Evolutionary conservation across 1,140 invertebrate genomes (phyloP), one percentile per base, ranked within the genome.

Genomic region (Plectrocnemia conspersa): DNA sequence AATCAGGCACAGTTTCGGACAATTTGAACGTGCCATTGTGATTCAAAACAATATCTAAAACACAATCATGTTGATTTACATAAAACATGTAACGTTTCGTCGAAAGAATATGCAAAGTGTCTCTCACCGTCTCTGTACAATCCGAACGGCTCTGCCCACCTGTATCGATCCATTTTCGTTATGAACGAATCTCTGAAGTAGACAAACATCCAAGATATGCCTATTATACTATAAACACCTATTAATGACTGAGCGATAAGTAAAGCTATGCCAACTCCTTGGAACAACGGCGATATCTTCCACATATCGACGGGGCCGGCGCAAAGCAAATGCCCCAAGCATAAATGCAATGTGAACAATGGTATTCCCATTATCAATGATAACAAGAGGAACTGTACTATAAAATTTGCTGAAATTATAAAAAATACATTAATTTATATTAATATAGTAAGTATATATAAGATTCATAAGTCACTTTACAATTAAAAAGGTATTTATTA

Each of bases 181-280:
- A 91, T 88, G 64, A 93, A 93, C 2, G 89, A 89, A 70, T 94
- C 91, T 58, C 90, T 78, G 63, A 82, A 88, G 70, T 91, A 95
- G 40, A 92, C 82, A 64, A 93, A 86, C 72, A 94, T 82, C 91
- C 91, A 95, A 5, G 89, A 89, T 10, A 93, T 76, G 2, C 88
- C 88, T 9, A 93, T 82, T 38, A 90, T 85, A 64, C 86, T 90
- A 70, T 93, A 94, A 56, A 93, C 81, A 24, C 90, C 89, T 47
- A 91, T 81, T 19, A 92, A 75, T 4, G 84, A 84, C 69, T 93
- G 89, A 1, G 84, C 81, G 50, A 88, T 70, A 6, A 93, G 75
- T 44, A 94, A 70, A 0, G 89, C 83, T 46, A 93, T 84, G 19
- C 91, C 91, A 25, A 93, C 86, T 4, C 89, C 88, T 73, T 89